Evolutionary conservation across 2,888 invertebrate species (phyloP), one percentile per base, ranked within the genome.

Genomic region (Dorcus parallelipipedus): DNA sequence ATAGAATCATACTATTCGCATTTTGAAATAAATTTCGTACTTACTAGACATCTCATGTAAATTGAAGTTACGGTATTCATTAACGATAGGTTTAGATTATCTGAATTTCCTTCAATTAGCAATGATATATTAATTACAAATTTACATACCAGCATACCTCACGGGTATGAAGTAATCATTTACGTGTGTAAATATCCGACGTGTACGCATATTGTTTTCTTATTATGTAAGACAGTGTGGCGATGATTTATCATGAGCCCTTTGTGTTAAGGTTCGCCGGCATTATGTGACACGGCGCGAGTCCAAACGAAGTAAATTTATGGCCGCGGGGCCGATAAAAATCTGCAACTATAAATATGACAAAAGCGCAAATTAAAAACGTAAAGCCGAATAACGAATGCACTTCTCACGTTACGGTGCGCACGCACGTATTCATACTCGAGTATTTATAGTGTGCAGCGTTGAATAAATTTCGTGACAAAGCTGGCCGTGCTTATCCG

Each of bases 271-370:
- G 20, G 42, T 10, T 45, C 45, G 20, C 20, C 14, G 45, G 20
- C 41, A 20, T 10, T 10, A n/a, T 45, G 23, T 10, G 45, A 45
- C 10, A 45, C 17, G 20, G 17, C 17, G 45, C 45, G 45, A 20
- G 45, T 52, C 45, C 52, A 43, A 56, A 56, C 47, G 10, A 58
- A 48, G 59, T 59, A 62, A 62, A 62, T 62, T 62, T 62, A 62
- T 56, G 54, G 26, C 51, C 26, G 20, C 39, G 10, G 51, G 38
- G 38, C 47, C 42, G 62, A 59, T 59, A 62, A 59, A 59, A 54
- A 62, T 62, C 59, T 51, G 56, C 56, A 52, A 56, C 59, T 59
- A 59, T 62, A 62, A 62, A 62, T 62, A 62, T 62, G 62, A 62
- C 62, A 62, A 62, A 62, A 62, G 55, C 52, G 50, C 47, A 54